Conservation (phyloP, 2,797 vertebrate genomes). For the Muscicapa striata region DNA sequence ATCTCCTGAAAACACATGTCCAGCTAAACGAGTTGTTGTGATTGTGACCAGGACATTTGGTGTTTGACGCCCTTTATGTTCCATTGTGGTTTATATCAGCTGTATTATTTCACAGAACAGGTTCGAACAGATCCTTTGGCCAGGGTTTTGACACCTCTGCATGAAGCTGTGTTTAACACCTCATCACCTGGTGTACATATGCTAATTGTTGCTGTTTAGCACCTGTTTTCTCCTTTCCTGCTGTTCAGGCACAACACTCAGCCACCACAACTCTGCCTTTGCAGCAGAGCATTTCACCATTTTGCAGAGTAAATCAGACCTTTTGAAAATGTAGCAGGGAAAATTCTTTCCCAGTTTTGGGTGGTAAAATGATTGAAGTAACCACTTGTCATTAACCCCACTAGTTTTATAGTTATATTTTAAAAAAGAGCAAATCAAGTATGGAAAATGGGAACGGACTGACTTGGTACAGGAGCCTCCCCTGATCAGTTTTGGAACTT, state of each 20-base stretch:
- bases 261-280: not conserved
- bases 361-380: not conserved
- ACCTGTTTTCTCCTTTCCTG: conserved; percentile 67
- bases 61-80: not conserved
- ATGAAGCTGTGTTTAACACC: conserved; percentile 61
- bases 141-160: conserved; percentile 66
- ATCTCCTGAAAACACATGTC: not conserved
- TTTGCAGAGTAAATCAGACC: not conserved
- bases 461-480: not conserved
- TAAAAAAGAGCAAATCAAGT: not conserved
- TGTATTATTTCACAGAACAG: not conserved
- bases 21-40: not conserved
- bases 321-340: not conserved
- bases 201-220: conserved; percentile 62
- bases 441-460: not conserved
- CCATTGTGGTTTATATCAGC: not conserved
- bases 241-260: conserved; percentile 50
- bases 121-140: conserved; percentile 17
- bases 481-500: not conserved
- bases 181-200: conserved; percentile 50
- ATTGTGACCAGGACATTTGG: not conserved
- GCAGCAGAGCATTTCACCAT: not conserved
- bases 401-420: not conserved
- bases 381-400: not conserved
- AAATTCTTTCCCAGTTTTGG: not conserved